Evolutionary conservation across 2,888 invertebrate species (phyloP), one percentile per base, ranked within the genome.

Genomic region (Drosophila nigritarsus): DNA sequence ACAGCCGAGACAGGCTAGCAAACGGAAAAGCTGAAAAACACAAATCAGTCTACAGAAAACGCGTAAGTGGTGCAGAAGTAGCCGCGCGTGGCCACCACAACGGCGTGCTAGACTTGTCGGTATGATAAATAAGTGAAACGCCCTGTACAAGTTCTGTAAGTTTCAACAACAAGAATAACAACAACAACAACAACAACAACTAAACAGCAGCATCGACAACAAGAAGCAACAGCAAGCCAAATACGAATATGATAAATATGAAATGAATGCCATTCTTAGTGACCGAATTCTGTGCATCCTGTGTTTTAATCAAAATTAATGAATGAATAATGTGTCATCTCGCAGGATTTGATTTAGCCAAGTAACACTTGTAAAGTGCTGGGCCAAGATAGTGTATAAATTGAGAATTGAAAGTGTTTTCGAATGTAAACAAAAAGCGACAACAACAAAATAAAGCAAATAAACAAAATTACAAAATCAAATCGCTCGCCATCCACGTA

Each of bases 71-170:
- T 85, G 91, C 89, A 93, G 93, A 92, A 92, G 92, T 92, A 91
- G 93, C 93, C 93, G 93, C 91, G 91, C 91, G 89, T 90, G 92
- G 93, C 92, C 92, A 91, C 92, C 93, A 92, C 92, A 92, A 92
- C 91, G 92, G 92, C 92, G 93, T 93, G 93, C 92, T 92, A 91
- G 92, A 91, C 91, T 93, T 93, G 92, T 93, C 93, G 93, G 93
- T 92, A 93, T 93, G 93, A 92, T 92, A 92, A 92, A 92, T 92
- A 93, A 93, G 93, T 93, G 92, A 92, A 91, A 93, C 92, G 93
- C 92, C 93, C 92, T 92, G 93, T 92, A 91, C 92, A 92, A 92
- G 93, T 93, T 93, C 93, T 92, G 93, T 93, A 93, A 93, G 93
- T 93, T 92, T 81, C 78, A 81, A 79, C 61, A 74, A 73, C 73